Evolutionary conservation across 2,113 vertebrate genomes (phyloP).

Genomic region (Sarotherodon lohbergeri): DNA sequence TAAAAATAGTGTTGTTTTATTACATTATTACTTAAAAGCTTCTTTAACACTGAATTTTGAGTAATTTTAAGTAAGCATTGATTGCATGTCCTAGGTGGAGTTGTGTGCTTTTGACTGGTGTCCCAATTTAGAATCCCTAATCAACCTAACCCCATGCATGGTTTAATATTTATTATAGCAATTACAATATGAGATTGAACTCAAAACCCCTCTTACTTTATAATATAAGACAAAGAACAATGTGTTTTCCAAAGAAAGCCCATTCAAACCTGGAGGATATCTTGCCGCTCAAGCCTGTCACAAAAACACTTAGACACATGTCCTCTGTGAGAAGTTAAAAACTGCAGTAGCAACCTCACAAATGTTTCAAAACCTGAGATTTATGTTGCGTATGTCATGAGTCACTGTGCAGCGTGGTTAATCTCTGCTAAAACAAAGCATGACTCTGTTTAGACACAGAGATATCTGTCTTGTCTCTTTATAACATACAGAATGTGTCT

Average conservation of each 20-base stretch:
- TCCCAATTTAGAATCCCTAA: background rate
- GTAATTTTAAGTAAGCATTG: background rate
- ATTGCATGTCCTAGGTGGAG: background rate
- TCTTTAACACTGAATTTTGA: background rate
- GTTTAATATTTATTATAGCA: background rate
- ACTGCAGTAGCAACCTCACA: background rate
- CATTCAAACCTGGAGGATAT: background rate
- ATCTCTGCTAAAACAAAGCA: background rate
- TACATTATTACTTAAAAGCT: background rate
- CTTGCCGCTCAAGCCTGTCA: background rate
- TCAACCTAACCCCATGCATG: background rate
- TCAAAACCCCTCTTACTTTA: background rate
- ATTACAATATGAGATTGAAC: background rate
- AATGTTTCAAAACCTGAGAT: background rate
- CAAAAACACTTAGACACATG: background rate
- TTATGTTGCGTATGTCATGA: background rate
- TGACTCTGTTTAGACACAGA: background rate
- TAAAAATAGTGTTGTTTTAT: background rate
- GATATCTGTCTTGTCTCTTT: background rate
- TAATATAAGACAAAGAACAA: background rate
- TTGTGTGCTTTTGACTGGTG: background rate
- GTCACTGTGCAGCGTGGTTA: background rate
- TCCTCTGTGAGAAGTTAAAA: background rate
- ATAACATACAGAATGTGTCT: background rate
- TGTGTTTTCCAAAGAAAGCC: background rate